These are phyloP conservation scores for Caracal caracal DNA, from an alignment of 2,113 vertebrate species.

Conservation along the genomic window DNA sequence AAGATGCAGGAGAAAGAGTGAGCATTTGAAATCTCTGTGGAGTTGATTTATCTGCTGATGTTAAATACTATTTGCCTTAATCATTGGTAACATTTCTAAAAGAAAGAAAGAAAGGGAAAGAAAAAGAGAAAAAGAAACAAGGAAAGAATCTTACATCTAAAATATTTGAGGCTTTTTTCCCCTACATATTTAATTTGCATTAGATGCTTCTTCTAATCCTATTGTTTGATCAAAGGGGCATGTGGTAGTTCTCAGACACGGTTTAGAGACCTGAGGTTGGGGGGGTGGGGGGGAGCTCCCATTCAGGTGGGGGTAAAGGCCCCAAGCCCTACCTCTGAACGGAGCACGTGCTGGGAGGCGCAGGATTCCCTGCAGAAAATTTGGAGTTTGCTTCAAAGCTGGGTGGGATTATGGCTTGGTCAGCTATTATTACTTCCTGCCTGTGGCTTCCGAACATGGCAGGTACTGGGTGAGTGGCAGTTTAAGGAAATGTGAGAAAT, in stretches of 20 bases:
- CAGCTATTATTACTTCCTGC: conserved; percentile 42
- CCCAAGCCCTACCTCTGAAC: not conserved
- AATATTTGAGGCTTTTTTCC: conserved; percentile 17
- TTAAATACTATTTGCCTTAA: conserved; percentile 64
- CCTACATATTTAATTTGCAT: conserved; percentile 54
- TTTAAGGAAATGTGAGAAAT: conserved; percentile 60
- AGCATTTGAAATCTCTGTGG: conserved; percentile 57
- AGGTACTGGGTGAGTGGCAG: conserved; percentile 50
- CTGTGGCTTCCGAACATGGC: conserved; percentile 21
- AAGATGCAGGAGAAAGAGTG: not conserved
- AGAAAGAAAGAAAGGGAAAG: not conserved
- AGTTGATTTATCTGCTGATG: conserved; percentile 43
- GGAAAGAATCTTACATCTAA: conserved; percentile 2
- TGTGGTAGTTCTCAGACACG: conserved; percentile 49
- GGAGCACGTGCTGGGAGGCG: not conserved
- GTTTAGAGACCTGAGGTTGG: conserved; percentile 52
- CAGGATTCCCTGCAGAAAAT: conserved; percentile 39
- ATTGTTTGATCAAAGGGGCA: conserved; percentile 60
- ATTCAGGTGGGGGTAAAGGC: not conserved
- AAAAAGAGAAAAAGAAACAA: not conserved
- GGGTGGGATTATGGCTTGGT: conserved; percentile 23
- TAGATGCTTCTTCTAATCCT: conserved; percentile 63
- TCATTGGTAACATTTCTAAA: conserved; percentile 63
- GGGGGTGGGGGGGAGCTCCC: not conserved
- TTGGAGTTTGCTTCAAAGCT: conserved; percentile 38